Evolutionary conservation across 2,888 invertebrate species (phyloP).

Genomic region (Campoplex nolae): DNA sequence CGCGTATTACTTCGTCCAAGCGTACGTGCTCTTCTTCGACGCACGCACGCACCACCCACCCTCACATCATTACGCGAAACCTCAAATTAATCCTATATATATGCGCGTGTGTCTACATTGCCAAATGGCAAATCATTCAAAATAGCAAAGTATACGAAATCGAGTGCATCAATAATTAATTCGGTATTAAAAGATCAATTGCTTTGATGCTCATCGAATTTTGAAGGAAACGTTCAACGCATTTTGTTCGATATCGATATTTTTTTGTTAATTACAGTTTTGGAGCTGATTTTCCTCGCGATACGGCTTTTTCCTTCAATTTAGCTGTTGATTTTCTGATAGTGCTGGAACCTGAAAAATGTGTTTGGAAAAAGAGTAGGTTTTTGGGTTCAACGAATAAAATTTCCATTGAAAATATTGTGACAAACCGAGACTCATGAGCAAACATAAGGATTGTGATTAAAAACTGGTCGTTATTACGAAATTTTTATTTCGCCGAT

Average conservation of each 20-base stretch:
- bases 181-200: no score
- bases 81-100: conserved; percentile 21
- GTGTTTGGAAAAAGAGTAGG: no score
- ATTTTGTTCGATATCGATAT: no score
- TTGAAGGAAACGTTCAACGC: no score
- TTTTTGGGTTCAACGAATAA: no score
- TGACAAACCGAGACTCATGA: background rate
- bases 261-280: no score
- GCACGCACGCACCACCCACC: conserved; percentile 56
- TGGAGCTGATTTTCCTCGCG: no score
- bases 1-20: conserved; percentile 71
- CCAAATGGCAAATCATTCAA: background rate
- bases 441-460: background rate
- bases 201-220: no score
- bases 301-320: no score
- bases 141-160: background rate
- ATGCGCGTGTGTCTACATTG: background rate
- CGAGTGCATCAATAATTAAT: background rate
- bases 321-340: no score
- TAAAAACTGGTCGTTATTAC: background rate
- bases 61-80: conserved; percentile 24
- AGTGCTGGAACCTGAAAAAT: background rate
- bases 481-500: background rate
- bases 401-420: background rate
- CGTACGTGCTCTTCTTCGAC: conserved; percentile 60